These are phyloP conservation scores for Rhingia rostrata DNA, from an alignment of 2,888 invertebrate genomes.

Conservation along the genomic window DNA sequence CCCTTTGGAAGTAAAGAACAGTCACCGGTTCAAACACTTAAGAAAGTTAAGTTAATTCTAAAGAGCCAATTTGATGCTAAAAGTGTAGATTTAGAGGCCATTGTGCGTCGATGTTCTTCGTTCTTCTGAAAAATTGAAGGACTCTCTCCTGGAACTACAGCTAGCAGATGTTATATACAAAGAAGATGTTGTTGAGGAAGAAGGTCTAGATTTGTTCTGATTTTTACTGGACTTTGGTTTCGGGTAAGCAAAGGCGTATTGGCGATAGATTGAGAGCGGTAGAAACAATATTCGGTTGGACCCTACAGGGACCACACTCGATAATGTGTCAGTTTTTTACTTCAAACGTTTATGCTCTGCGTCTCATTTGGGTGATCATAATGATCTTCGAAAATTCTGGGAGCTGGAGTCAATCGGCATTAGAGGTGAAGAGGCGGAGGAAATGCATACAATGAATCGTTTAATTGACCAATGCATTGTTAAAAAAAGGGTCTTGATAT, in stretches of 20 bases:
- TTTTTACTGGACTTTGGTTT: constrained; percentile 32
- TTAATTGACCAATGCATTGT: constrained; percentile 6
- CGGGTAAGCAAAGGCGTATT: constrained; percentile 26
- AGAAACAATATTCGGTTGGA: constrained; percentile 35
- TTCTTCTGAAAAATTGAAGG: constrained; percentile 22
- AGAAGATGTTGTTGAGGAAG: constrained; percentile 9
- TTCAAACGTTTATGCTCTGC: constrained; percentile 8
- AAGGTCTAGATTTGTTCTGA: constrained; percentile 19
- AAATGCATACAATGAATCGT: neutral
- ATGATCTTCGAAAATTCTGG: constrained; percentile 20
- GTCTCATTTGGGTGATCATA: constrained; percentile 18
- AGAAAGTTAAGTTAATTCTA: constrained; percentile 12
- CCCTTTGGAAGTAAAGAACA: constrained; percentile 37
- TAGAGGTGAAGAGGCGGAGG: constrained; percentile 25
- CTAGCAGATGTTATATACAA: constrained; percentile 14
- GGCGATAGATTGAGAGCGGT: constrained; percentile 12
- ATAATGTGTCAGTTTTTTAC: constrained; percentile 9
- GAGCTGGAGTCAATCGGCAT: constrained; percentile 36
- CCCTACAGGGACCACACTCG: constrained; percentile 27
- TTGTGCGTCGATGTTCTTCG: constrained; percentile 20
- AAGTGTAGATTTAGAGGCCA: constrained; percentile 18
- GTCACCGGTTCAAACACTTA: constrained; percentile 1
- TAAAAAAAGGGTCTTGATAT: no score
- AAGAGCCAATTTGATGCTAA: constrained; percentile 30
- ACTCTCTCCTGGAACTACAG: constrained; percentile 15